phyloP scores from a whole-genome alignment of 2,113 vertebrate species.

The Pterophyllum scalare region DNA sequence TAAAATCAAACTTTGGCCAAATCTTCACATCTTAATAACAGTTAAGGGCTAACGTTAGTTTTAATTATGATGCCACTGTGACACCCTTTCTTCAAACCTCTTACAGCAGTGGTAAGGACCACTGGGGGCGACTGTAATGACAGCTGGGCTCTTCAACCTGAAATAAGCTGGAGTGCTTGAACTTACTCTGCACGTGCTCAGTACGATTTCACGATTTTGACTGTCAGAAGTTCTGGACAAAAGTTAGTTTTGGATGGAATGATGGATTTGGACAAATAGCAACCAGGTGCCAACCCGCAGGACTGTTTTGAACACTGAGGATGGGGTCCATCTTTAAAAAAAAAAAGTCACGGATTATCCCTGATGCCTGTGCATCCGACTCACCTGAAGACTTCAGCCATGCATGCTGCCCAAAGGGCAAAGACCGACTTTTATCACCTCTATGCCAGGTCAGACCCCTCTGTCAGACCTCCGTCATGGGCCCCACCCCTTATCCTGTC shows the following conservation, averaged over 20 bases:
- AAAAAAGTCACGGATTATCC: background rate
- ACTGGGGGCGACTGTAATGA: too few species aligned
- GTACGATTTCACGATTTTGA: background rate
- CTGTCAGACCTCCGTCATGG: background rate
- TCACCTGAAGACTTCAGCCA: accelerated
- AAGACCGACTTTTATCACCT: background rate
- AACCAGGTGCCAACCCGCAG: background rate
- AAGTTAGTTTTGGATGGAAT: background rate
- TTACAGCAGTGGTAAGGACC: background rate
- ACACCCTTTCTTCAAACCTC: background rate
- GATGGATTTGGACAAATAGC: background rate
- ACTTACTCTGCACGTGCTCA: background rate
- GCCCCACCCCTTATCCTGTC: background rate
- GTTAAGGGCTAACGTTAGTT: background rate
- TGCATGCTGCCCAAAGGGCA: accelerated
- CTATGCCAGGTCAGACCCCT: background rate
- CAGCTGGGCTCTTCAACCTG: background rate
- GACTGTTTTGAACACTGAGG: too few species aligned
- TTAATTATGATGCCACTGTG: background rate
- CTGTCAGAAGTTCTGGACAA: background rate
- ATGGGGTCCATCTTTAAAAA: background rate
- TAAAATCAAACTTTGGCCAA: background rate
- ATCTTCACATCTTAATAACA: background rate
- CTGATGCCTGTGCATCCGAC: too few species aligned
- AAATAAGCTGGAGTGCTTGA: background rate